Conservation (phyloP, 2,113 vertebrate genomes). For the Marmota flaviventris region DNA sequence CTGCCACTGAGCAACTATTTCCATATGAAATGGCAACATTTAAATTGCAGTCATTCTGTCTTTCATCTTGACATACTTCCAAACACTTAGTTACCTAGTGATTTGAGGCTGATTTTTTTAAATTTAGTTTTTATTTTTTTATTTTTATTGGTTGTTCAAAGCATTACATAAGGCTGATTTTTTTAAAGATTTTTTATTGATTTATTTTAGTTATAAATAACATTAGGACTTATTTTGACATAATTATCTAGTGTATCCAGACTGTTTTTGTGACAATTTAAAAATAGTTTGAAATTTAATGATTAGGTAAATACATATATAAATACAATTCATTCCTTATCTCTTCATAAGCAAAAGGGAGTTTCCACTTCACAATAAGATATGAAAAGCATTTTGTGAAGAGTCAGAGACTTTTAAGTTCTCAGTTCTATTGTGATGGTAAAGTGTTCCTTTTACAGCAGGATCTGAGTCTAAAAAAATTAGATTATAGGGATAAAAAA, state of each 20-base stretch:
- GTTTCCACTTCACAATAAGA: not conserved
- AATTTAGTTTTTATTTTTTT: too few species aligned
- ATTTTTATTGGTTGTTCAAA: too few species aligned
- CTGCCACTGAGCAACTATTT: too few species aligned
- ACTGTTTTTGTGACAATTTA: not conserved
- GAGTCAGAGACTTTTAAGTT: not conserved
- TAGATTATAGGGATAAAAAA: not conserved
- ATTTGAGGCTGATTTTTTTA: too few species aligned
- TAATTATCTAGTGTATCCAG: too few species aligned
- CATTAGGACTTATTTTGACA: too few species aligned
- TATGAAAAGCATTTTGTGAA: not conserved
- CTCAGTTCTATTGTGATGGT: not conserved
- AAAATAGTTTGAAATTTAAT: not conserved
- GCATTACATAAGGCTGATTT: too few species aligned
- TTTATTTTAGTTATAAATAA: too few species aligned
- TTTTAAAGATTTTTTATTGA: too few species aligned
- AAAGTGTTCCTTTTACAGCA: not conserved
- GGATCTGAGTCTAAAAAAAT: not conserved
- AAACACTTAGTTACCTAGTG: not conserved
- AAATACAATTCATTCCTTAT: not conserved
- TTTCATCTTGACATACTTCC: not conserved
- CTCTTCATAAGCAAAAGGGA: not conserved
- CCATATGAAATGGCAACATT: too few species aligned
- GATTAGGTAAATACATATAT: not conserved
- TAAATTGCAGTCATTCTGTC: not conserved